Evolutionary conservation across 2,888 invertebrate species (phyloP), one percentile per base, ranked within the genome.

Genomic region (Epinotia ramella): DNA sequence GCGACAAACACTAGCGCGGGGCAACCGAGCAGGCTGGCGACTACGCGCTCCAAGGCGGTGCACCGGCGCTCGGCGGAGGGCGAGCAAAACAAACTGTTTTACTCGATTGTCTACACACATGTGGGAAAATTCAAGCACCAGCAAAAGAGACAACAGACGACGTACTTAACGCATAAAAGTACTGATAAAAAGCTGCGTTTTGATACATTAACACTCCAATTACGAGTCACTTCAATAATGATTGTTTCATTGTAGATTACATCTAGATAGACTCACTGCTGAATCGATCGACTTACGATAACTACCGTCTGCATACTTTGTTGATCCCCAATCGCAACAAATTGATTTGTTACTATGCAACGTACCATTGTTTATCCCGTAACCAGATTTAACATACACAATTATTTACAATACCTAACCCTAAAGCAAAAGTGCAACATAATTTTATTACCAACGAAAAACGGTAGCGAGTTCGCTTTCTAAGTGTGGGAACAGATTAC

Each of bases 91-190:
- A 90, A 87, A 87, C 87, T 83, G 83, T 83, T 89, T 89, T 84
- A 66, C 71, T 71, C 75, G 53, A 92, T 92, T 93, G 92, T 92
- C 84, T 82, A 79, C 81, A 83, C 80, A 79, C 84, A 87, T 90
- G 90, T 94, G 94, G 89, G 93, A 94, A 93, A 89, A 89, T 80
- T 88, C 81, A 80, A 87, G 86, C 86, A 90, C 88, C 60, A 53
- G 62, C 57, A 49, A 33, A 89, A 90, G 87, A 90, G 85, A 87
- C 88, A 87, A 84, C 86, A 86, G 87, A 86, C 83, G 83, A 79
- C 5, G 68, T 65, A 79, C 84, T 71, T 73, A 79, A 79, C 79
- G 78, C 78, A 79, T 78, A 81, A 81, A 77, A 76, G 77, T 76
- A 77, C 77, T 74, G 73, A 72, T 80, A 73, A 73, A 65, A 78